phyloP scores from a whole-genome alignment of 2,113 vertebrate genomes.

The Platanista minor region DNA sequence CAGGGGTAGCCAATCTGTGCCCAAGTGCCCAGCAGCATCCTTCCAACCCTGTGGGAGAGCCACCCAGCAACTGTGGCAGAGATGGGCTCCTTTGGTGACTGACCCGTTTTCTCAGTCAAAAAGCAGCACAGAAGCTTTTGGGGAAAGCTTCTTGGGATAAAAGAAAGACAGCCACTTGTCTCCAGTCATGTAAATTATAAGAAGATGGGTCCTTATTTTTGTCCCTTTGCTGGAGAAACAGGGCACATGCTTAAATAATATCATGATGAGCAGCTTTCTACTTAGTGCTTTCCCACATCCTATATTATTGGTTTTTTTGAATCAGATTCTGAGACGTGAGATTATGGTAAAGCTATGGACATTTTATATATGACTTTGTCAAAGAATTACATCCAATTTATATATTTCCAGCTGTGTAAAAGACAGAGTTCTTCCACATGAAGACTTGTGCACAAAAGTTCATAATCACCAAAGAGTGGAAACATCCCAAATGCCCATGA shows the following conservation, averaged over 20 bases:
- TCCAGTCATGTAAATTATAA: background rate
- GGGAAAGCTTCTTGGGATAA: conserved; percentile 1
- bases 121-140: background rate
- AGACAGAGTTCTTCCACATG: background rate
- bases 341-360: background rate
- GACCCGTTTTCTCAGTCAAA: background rate
- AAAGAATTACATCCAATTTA: background rate
- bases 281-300: background rate
- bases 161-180: background rate
- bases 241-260: background rate
- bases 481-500: background rate
- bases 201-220: background rate
- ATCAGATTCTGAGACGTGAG: background rate
- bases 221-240: background rate
- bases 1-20: background rate
- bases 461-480: background rate
- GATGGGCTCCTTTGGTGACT: background rate
- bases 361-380: background rate
- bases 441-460: background rate
- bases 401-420: background rate
- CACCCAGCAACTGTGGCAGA: background rate
- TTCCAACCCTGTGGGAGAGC: background rate
- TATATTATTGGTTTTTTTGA: background rate
- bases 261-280: background rate
- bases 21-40: background rate